Base-by-base conservation (phyloP, 2,888 invertebrate species). In the Rhimphoctona megacephalus region DNA sequence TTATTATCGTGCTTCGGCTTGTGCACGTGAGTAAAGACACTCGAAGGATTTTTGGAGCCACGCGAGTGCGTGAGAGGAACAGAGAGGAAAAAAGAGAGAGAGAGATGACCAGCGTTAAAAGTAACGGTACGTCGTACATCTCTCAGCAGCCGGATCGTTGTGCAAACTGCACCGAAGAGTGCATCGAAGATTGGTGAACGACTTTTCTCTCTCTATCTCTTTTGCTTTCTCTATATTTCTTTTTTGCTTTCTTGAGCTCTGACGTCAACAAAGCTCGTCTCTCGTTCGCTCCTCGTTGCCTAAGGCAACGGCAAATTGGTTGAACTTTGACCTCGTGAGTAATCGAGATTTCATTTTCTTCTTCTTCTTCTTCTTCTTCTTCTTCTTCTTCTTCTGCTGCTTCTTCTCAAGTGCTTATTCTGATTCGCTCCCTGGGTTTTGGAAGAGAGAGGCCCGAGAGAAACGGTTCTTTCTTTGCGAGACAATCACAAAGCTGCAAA, bases 321-420 rank as follows among this genome's bases (percentile, higher is more conserved):
- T 90, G 92, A 92, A 92, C 92, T 92, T 90, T 90, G 92, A 89
- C 91, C 81, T 84, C 87, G 86, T 87, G 90, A 91, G 90, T 90
- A 90, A 92, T 92, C 91, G 91, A 88, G 86, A 85, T 87, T 86
- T 85, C 88, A 83, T 86, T 88, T 82, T 49, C 82, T 72, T 72
- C 11, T 81, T 77, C 66, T 89, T 87, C 81, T 36, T 88, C 83
- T 36, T n/a, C 78, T 84, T 83, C 81, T 19, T 74, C 67, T 30
- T 57, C 67, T 70, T 52, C 19, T 39, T 19, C 30, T 70, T 36
- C 30, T 33, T n/a, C n/a, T n/a, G n/a, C n/a, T n/a, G n/a, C n/a
- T n/a, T n/a, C n/a, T 39, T 54, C 43, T 11, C 19, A 43, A 54
- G 43, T 30, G 74, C 72, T 70, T 49, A 25, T 19, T 30, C 39